Evolutionary conservation across 2,113 vertebrate species (phyloP).

Genomic region (Poeciliopsis retropinna): DNA sequence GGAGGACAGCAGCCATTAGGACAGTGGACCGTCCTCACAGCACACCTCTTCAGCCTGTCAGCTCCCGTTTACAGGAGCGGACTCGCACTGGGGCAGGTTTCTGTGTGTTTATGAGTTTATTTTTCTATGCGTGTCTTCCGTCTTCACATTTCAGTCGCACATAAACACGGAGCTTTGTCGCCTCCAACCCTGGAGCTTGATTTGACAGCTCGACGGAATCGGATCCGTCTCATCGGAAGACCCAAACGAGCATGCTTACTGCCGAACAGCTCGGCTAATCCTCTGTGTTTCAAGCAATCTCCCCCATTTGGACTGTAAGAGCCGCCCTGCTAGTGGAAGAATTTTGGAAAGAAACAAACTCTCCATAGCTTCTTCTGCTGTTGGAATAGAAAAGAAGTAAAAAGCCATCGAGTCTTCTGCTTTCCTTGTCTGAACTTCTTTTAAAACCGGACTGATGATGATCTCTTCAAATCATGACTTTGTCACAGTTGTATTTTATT

Average conservation of each 20-base stretch:
- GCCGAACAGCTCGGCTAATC: conserved; percentile 38
- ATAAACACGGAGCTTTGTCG: conserved; percentile 5
- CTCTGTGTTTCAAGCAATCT: conserved; percentile 19
- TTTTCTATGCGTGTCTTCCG: conserved; percentile 36
- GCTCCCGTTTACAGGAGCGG: conserved; percentile 23
- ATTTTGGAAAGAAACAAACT: conserved; percentile 21
- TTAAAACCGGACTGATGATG: conserved; percentile 30
- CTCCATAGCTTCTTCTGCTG: conserved; percentile 31
- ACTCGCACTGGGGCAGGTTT: conserved; percentile 27
- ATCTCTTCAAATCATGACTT: conserved; percentile 10
- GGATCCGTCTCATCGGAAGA: conserved; percentile 24
- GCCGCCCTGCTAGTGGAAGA: conserved; percentile 23
- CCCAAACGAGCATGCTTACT: conserved; percentile 18
- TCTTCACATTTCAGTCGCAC: conserved; percentile 50
- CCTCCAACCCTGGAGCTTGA: conserved; percentile 30
- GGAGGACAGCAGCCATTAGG: conserved; percentile 86
- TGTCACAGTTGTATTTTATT: conserved; percentile 20
- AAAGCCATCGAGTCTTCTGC: conserved; percentile 52
- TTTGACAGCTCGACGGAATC: conserved; percentile 10
- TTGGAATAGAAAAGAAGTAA: conserved; percentile 41
- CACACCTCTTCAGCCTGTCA: conserved; percentile 19
- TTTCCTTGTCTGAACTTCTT: conserved; percentile 54
- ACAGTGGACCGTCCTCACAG: conserved; percentile 31
- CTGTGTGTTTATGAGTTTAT: conserved; percentile 17
- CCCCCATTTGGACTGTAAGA: conserved; percentile 51